These are phyloP conservation scores for Acrossocheilus wenchowensis DNA, from an alignment of 2,797 vertebrate genomes.

Conservation along the genomic window DNA sequence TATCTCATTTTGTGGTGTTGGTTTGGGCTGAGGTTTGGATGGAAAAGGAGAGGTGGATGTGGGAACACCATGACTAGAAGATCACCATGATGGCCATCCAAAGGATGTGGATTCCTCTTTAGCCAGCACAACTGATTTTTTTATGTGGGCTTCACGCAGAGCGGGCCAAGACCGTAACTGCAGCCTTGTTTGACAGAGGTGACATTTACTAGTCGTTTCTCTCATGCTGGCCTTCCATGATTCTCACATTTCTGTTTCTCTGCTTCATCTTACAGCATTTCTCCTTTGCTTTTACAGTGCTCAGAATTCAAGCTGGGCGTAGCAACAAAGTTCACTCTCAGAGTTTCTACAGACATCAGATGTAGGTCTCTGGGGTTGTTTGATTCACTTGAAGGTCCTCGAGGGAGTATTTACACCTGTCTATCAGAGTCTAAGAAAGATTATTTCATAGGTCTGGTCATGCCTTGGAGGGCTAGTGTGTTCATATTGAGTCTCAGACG, in stretches of 20 bases:
- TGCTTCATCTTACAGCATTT: conserved; percentile 45
- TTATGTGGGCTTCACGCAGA: conserved; percentile 52
- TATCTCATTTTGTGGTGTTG: conserved; percentile 45
- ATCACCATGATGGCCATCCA: conserved; percentile 43
- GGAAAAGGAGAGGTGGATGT: conserved; percentile 26
- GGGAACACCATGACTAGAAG: background rate
- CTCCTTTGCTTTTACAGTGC: conserved; percentile 52
- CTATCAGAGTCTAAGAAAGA: conserved; percentile 52
- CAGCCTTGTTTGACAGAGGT: conserved; percentile 55
- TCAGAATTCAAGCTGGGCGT: conserved; percentile 59
- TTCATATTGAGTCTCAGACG: conserved; percentile 46
- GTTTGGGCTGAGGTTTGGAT: conserved; percentile 43
- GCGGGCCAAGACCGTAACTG: conserved; percentile 51
- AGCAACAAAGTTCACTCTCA: conserved; percentile 42
- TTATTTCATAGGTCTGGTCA: conserved; percentile 53
- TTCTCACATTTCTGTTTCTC: conserved; percentile 54
- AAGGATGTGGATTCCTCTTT: conserved; percentile 51
- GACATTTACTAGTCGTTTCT: conserved; percentile 66
- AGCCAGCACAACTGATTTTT: conserved; percentile 56
- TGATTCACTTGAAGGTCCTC: conserved; percentile 46
- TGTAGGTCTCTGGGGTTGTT: conserved; percentile 49
- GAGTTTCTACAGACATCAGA: conserved; percentile 38
- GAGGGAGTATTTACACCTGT: conserved; percentile 53
- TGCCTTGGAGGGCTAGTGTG: conserved; percentile 43
- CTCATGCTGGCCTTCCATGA: conserved; percentile 57